Evolutionary conservation across 2,797 vertebrate genomes (phyloP).

Genomic region (Phataginus tetradactyla): DNA sequence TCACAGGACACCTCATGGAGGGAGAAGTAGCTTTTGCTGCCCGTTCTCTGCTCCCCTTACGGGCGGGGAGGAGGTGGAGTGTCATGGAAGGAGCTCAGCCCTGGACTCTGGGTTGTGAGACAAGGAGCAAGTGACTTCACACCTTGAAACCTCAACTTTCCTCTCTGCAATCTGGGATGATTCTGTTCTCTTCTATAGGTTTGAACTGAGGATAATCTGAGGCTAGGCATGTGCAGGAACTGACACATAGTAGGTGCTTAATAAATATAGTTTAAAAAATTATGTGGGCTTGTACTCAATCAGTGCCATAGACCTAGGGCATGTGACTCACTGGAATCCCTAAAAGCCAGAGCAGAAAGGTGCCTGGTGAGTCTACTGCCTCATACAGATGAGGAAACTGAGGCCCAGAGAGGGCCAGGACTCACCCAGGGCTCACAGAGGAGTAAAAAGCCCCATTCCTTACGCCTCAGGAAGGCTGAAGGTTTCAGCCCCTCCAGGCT

Average conservation of each 20-base stretch:
- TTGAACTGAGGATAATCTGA: not conserved
- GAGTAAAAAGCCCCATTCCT: too few species aligned
- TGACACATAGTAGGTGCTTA: not conserved
- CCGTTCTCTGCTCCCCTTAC: not conserved
- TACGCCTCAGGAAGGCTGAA: too few species aligned
- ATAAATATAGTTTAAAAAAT: not conserved
- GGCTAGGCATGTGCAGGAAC: not conserved
- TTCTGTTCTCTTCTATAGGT: not conserved
- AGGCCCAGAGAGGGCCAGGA: not conserved
- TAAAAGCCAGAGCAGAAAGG: not conserved
- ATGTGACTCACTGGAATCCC: too few species aligned
- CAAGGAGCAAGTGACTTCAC: accelerated
- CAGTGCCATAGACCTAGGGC: not conserved
- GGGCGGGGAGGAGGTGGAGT: not conserved
- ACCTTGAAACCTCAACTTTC: not conserved
- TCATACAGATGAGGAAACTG: not conserved
- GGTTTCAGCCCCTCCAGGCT: not conserved
- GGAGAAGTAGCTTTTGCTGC: not conserved
- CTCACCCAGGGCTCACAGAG: not conserved
- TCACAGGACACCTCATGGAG: not conserved
- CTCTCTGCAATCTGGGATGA: not conserved
- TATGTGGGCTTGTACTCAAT: accelerated
- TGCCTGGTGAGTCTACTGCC: not conserved
- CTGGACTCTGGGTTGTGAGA: not conserved
- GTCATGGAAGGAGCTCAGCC: not conserved